Conservation (phyloP, 2,797 vertebrate genomes). For the Iguana delicatissima region DNA sequence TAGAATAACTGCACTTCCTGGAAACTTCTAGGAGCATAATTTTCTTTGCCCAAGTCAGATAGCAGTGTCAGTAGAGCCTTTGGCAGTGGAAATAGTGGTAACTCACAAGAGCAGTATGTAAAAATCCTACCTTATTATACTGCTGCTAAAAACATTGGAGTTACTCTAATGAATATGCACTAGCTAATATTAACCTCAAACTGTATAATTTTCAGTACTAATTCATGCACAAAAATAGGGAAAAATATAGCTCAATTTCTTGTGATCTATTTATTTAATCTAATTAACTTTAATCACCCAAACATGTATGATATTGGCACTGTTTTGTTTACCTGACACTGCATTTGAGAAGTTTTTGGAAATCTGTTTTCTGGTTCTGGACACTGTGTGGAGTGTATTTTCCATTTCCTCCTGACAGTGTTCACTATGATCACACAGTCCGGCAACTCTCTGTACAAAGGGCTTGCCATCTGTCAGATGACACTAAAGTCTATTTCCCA, state of each 20-base stretch:
- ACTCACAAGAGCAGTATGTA: background rate
- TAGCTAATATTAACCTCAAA: accelerated
- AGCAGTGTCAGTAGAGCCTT: no score
- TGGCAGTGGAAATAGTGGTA: no score
- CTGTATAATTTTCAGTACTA: background rate
- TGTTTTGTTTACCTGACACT: conserved; percentile 47
- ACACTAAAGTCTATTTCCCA: background rate
- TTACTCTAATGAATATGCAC: conserved; percentile 8
- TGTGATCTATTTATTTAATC: conserved; percentile 20
- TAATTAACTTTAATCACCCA: conserved; percentile 29
- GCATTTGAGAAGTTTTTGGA: conserved; percentile 37
- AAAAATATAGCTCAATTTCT: accelerated
- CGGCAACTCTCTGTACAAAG: conserved; percentile 53
- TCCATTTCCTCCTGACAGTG: conserved; percentile 59
- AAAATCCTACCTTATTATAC: background rate
- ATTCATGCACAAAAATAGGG: conserved; percentile 8
- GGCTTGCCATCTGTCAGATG: conserved; percentile 63
- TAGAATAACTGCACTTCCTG: no score
- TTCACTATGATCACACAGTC: conserved; percentile 54
- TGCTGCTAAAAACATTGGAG: background rate
- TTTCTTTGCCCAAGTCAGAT: no score
- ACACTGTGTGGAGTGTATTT: conserved; percentile 47
- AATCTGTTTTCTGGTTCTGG: conserved; percentile 63
- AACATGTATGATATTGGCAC: background rate
- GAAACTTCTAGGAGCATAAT: no score